A percentile compares a stretch with the other conserved stretches of the same genome.
Conservation (phyloP, 1,140 invertebrate species). For the Lerema accius region DNA sequence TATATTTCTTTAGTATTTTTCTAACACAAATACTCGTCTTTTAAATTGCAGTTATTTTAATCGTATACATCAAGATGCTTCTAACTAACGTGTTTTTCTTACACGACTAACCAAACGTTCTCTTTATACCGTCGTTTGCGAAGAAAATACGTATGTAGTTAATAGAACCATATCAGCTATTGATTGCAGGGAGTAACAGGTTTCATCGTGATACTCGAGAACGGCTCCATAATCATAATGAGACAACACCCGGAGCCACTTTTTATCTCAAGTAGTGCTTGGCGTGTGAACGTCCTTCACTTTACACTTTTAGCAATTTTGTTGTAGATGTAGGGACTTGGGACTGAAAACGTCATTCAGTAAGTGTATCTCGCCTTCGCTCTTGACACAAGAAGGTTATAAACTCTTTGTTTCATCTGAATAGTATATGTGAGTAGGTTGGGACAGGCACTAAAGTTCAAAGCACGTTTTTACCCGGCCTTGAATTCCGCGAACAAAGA, state of each 20-base stretch:
- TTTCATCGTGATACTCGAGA: constrained; percentile 26
- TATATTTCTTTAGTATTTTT: too few relatives aligned
- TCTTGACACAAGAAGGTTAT: constrained; percentile 35
- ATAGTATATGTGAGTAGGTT: constrained; percentile 32
- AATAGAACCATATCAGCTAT: constrained; percentile 5
- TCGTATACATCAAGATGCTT: too few relatives aligned
- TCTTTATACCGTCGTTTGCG: too few relatives aligned
- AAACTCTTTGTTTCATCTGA: constrained; percentile 34
- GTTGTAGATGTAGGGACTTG: constrained; percentile 22
- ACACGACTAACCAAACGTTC: too few relatives aligned
- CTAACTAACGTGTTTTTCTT: too few relatives aligned
- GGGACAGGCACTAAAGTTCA: constrained; percentile 33
- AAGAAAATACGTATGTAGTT: too few relatives aligned
- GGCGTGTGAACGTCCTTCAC: constrained; percentile 29
- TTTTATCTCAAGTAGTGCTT: constrained; percentile 25
- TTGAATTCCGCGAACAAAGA: constrained; percentile 32
- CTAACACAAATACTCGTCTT: too few relatives aligned
- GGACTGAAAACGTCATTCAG: constrained; percentile 27
- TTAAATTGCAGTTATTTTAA: too few relatives aligned
- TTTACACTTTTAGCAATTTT: constrained; percentile 29
- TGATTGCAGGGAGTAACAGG: constrained; percentile 26
- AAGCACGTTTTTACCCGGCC: constrained; percentile 29
- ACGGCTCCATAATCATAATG: constrained; percentile 24
- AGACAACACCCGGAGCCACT: constrained; percentile 26
- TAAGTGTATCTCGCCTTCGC: constrained; percentile 29